A percentile compares a stretch with the other conserved stretches of the same genome.
Conservation (phyloP, 2,113 vertebrate genomes). For the Pionites leucogaster region DNA sequence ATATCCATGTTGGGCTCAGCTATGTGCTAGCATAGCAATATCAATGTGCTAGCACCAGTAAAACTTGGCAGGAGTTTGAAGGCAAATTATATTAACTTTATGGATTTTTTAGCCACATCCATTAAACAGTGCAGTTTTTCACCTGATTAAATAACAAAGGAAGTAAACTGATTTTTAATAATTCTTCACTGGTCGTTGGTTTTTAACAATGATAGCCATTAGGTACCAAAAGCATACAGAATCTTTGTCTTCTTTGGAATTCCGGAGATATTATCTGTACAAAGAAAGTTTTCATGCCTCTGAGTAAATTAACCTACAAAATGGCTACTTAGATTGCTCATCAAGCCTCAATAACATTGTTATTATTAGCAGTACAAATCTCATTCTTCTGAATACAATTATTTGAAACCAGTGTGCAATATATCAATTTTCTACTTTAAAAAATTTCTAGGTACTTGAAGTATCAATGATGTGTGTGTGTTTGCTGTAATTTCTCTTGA, state of each 20-base stretch:
- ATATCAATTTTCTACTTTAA: background rate
- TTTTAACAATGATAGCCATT: background rate
- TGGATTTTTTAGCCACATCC: background rate
- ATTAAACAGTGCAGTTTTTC: background rate
- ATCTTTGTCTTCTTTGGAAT: background rate
- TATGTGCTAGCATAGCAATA: background rate
- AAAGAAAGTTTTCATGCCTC: background rate
- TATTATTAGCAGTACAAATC: background rate
- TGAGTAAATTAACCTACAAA: background rate
- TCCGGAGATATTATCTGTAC: background rate
- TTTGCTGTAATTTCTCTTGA: background rate
- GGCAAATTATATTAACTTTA: background rate
- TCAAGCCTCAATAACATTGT: background rate
- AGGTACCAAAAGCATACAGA: background rate
- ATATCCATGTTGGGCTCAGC: fast-evolving
- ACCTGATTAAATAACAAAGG: background rate
- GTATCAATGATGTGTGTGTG: background rate
- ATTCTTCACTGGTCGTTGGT: background rate
- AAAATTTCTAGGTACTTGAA: background rate
- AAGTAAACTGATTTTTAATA: background rate
- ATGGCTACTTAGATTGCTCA: background rate
- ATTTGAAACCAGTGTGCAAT: background rate
- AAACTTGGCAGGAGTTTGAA: background rate
- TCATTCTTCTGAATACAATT: background rate
- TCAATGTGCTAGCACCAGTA: fast-evolving